Evolutionary conservation across 2,797 vertebrate genomes (phyloP), one percentile per base, ranked within the genome.

Genomic region (Syngnathus acus): DNA sequence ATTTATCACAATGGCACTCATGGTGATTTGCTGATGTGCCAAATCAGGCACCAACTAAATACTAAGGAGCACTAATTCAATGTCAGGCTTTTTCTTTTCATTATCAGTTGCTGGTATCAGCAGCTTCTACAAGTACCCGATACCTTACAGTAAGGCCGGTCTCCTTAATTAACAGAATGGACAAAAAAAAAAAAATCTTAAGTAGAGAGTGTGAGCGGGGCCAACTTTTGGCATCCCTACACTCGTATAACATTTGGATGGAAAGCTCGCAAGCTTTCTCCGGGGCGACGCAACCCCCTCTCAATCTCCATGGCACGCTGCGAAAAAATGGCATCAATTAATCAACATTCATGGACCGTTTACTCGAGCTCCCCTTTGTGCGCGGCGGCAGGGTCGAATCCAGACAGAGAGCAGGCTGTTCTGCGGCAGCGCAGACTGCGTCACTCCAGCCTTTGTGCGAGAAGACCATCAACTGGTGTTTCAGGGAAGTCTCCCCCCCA

Each of bases 271-370:
- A 71, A 48, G 66, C 70, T 62, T 68, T 73, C 75, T n/a, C 50
- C 6, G 50, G 50, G 50, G 8, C 50, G 8, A 1, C n/a, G n/a
- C 50, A 5, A 69, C 78, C 68, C 76, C 80, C 75, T 75, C 85
- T 78, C 81, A 89, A 87, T 90, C 89, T 89, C 90, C 88, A 89
- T 90, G 88, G 87, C 89, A 90, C 89, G 85, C 87, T 84, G 89
- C 84, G 88, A 91, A 89, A 92, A 91, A 63, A 91, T 89, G 89
- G 90, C 90, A 89, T 91, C 90, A 92, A 91, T 92, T 91, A 93
- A 92, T 93, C 92, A 92, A 90, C 89, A 93, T 93, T 93, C 92
- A 93, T 91, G 89, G 90, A 89, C 87, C 88, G 91, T 91, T 92
- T 91, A 91, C 89, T 91, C 88, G 87, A 90, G 90, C 89, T 89